A percentile compares a stretch with the other conserved stretches of the same genome.
phyloP scores from a whole-genome alignment of 2,797 vertebrate species.

The Bovichtus variegatus region DNA sequence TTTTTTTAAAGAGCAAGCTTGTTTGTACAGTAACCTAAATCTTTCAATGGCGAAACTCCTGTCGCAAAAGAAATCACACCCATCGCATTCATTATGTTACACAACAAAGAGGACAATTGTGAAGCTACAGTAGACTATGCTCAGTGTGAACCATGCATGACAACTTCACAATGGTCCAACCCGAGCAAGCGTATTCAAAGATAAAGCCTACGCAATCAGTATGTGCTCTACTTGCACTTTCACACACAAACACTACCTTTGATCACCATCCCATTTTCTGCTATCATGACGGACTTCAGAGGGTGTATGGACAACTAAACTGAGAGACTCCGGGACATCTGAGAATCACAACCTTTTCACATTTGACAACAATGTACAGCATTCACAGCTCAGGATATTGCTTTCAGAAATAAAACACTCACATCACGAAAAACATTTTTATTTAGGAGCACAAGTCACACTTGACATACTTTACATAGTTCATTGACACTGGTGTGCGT shows the following conservation, averaged over 20 bases:
- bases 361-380: neutral
- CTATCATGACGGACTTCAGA: slow-evolving; percentile 33
- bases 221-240: slow-evolving; percentile 69
- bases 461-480: slow-evolving; percentile 10
- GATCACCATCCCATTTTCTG: slow-evolving; percentile 52
- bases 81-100: slow-evolving; percentile 57
- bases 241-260: slow-evolving; percentile 76
- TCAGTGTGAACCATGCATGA: slow-evolving; percentile 52
- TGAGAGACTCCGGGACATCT: slow-evolving; percentile 14
- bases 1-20: slow-evolving; percentile 15
- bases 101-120: slow-evolving; percentile 71
- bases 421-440: slow-evolving; percentile 54
- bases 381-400: neutral
- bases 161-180: slow-evolving; percentile 61
- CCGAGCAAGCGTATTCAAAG: slow-evolving; percentile 59
- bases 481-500: slow-evolving; percentile 6
- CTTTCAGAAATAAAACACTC: slow-evolving; percentile 44
- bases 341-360: slow-evolving; percentile 4
- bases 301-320: slow-evolving; percentile 35
- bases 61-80: slow-evolving; percentile 56
- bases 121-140: slow-evolving; percentile 15
- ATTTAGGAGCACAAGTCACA: slow-evolving; percentile 61
- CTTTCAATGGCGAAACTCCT: slow-evolving; percentile 55
- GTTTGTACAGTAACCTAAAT: slow-evolving; percentile 63
- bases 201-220: slow-evolving; percentile 62